A percentile compares a stretch with the other conserved stretches of the same genome.
Evolutionary conservation across 2,888 invertebrate genomes (phyloP).

Genomic region (Ligdia adustata): DNA sequence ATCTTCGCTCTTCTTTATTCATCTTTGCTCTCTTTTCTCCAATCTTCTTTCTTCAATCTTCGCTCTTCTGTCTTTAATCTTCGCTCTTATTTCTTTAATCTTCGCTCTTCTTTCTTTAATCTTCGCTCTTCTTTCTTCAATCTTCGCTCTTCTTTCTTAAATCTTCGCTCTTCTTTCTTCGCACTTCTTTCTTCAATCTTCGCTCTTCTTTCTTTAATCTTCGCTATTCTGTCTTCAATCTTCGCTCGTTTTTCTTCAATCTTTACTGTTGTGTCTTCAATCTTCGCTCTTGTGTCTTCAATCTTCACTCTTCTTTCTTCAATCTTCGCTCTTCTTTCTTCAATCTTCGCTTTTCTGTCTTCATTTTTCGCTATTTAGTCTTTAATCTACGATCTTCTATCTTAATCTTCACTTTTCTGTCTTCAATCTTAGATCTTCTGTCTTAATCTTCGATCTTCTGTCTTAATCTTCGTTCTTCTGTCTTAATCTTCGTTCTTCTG

Average conservation of each 20-base stretch:
- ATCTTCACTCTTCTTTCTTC: not conserved
- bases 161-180: constrained; percentile 9
- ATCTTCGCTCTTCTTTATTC: constrained; percentile 16
- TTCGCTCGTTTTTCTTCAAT: not conserved
- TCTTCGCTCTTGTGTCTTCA: constrained; percentile 10
- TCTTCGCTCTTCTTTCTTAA: not conserved
- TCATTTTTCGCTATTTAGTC: not conserved
- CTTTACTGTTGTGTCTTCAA: too few species aligned
- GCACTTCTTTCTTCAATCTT: constrained; percentile 7
- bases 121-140: constrained; percentile 16
- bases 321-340: not conserved
- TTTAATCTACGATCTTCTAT: not conserved
- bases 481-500: constrained; percentile 3
- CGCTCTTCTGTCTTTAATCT: constrained; percentile 22
- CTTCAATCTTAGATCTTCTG: not conserved
- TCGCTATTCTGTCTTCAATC: not conserved
- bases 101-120: constrained; percentile 17
- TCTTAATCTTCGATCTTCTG: constrained; percentile 9
- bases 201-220: constrained; percentile 5
- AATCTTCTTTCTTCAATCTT: constrained; percentile 9
- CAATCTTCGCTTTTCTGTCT: constrained; percentile 5
- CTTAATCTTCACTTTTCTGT: constrained; percentile 1
- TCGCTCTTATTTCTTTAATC: constrained; percentile 16
- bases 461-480: constrained; percentile 5
- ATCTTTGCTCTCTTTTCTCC: constrained; percentile 16